Evolutionary conservation across 1,140 invertebrate species (phyloP), one percentile per base, ranked within the genome.

Genomic region (Papilio glaucus): DNA sequence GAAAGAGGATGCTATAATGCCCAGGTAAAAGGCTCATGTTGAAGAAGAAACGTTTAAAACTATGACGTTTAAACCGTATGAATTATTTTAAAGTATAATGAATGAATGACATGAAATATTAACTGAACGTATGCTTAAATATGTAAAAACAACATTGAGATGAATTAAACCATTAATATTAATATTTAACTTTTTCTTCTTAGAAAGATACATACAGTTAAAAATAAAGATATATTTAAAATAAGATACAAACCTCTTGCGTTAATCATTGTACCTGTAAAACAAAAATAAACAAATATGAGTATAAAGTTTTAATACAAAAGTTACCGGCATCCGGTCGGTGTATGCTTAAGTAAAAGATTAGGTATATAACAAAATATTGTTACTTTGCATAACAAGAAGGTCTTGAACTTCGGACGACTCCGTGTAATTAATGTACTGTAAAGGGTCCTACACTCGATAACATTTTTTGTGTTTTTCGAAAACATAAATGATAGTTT

Each of bases 1-100:
- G 13, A 37, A 18, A n/a, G n/a, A n/a, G 62, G 10, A 39, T n/a
- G 33, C n/a, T 62, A 62, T 37, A 62, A 62, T 24, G 24, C 49
- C 8, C 21, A 9, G 21, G 21, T 24, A 57, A 57, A 57, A 24
- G 9, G 2, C 45, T 9, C 8, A 18, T 57, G 10, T 21, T 57
- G 5, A 57, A 24, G 21, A 57, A 13, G 12, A 12, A 6, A 12
- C 12, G 0, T 12, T 7, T 42, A n/a, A n/a, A 42, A 42, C 41
- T 42, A 4, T 42, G 18, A 49, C 8, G 4, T 24, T 57, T 9
- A 57, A 5, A 18, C 9, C 4, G 2, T 24, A 53, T 24, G 10
- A 21, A 13, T 0, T 13, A 13, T 10, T 24, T 9, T 8, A 13
- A 57, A 57, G 21, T 21, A 53, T 24, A 53, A 21, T 8, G 18